These are phyloP conservation scores for Phaetusa simplex DNA, from an alignment of 2,113 vertebrate species.

Conservation along the genomic window DNA sequence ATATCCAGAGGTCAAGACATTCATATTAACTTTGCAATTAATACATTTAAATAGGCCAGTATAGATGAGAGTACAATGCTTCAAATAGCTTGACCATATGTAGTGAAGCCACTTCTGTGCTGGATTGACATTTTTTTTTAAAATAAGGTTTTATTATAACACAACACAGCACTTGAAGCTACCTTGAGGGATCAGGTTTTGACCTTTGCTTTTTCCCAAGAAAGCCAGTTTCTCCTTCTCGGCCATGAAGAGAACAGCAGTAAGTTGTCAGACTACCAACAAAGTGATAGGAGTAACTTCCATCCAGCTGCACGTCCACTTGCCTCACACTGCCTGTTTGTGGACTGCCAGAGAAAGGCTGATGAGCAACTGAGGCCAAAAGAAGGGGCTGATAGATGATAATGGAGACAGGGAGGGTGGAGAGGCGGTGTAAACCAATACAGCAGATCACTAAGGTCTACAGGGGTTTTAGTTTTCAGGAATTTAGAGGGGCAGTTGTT, in stretches of 20 bases:
- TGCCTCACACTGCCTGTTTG: not conserved
- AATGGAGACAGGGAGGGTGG: not conserved
- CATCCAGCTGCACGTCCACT: not conserved
- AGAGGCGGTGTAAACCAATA: not conserved
- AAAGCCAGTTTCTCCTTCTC: not conserved
- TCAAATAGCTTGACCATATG: not conserved
- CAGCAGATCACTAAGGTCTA: not conserved
- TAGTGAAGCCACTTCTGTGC: not conserved
- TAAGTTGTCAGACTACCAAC: not conserved
- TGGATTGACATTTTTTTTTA: not conserved
- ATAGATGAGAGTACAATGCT: not conserved
- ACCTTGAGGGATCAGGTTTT: not conserved
- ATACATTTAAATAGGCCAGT: not conserved
- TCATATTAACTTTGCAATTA: not conserved
- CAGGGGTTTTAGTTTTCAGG: not conserved
- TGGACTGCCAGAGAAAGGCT: not conserved
- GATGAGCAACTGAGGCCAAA: not conserved
- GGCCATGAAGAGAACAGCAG: not conserved
- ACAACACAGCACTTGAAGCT: not conserved
- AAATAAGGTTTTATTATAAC: not conserved
- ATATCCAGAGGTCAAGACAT: not conserved
- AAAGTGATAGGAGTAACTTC: not conserved
- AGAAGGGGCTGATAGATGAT: not conserved
- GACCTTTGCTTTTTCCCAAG: not conserved
- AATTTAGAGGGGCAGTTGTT: not conserved